phyloP scores from a whole-genome alignment of 2,113 vertebrate species.

The Centrocercus urophasianus region DNA sequence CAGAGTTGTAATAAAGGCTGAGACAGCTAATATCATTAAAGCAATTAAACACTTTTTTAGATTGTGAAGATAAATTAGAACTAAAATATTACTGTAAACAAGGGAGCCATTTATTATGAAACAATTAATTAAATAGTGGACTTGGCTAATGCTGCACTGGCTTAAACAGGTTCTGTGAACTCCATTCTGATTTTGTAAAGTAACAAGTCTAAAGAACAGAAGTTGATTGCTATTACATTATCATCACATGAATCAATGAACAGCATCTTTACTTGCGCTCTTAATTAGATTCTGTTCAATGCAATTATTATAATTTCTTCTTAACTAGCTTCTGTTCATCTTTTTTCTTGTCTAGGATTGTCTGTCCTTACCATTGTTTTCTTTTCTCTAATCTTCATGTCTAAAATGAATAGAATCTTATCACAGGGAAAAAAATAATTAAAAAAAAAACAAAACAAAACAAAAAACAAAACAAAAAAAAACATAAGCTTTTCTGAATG shows the following conservation, averaged over 20 bases:
- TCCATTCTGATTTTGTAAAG: background rate
- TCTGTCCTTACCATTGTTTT: background rate
- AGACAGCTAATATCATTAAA: slow-evolving; percentile 79
- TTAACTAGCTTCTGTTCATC: background rate
- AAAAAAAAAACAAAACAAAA: background rate
- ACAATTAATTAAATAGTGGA: slow-evolving; percentile 38
- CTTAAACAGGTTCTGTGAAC: background rate
- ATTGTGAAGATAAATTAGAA: slow-evolving; percentile 82
- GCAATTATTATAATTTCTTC: background rate
- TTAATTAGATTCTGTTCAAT: background rate
- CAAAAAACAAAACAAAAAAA: background rate
- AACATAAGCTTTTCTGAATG: background rate
- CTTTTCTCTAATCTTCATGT: background rate
- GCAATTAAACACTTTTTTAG: slow-evolving; percentile 79
- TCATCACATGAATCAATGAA: background rate
- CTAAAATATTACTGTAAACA: slow-evolving; percentile 74
- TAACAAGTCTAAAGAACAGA: background rate
- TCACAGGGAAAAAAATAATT: background rate
- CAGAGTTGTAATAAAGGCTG: slow-evolving; percentile 72
- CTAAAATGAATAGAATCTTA: background rate
- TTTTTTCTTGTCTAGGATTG: background rate
- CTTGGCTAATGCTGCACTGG: background rate
- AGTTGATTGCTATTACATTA: background rate
- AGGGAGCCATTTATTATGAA: slow-evolving; percentile 5
- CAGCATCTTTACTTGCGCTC: background rate